Evolutionary conservation across 1,140 invertebrate species (phyloP), one percentile per base, ranked within the genome.

Genomic region (Cheumatopsyche charites): DNA sequence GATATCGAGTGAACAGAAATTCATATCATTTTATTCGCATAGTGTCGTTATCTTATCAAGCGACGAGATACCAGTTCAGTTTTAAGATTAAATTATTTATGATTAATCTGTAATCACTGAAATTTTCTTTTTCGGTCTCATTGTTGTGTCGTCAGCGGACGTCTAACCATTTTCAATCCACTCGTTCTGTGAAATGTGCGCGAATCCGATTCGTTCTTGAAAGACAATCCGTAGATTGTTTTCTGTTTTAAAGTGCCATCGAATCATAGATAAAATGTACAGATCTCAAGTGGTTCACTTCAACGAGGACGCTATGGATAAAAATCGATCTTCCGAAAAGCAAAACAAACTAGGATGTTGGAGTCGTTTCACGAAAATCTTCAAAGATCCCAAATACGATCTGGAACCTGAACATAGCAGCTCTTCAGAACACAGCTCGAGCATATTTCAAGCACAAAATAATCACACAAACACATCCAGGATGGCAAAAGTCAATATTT

Each of bases 321-420:
- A 58, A 3, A 25, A 9, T 4, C 13, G 12, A 26, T 13, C 3
- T 21, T 4, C 41, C 26, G 62, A 63, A 17, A 15, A 21, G 7
- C 7, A 47, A 7, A 26, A 21, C 12, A 25, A 67, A 15, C 2
- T 41, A 12, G 74, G 74, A 13, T 75, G 74, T 52, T 75, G 71
- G 71, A 62, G 36, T 45, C 62, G 68, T 1, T 21, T 75, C 21
- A 67, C 17, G 25, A 73, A 68, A 12, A 49, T 75, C 49, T 75
- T 75, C 67, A 75, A 55, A 68, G 71, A 73, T 41, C 65, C 67
- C 1, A 47, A 55, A 2, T 71, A 72, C 29, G 73, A 17, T 36
- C 47, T 75, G 5, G 36, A 45, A 9, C n/a, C 26, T 1, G 5
- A 19, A 6, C 45, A 47, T 17, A 2, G 26, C 17, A 45, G 42